Base-by-base conservation (phyloP, 2,113 vertebrate genomes). In the Otus sunia region DNA sequence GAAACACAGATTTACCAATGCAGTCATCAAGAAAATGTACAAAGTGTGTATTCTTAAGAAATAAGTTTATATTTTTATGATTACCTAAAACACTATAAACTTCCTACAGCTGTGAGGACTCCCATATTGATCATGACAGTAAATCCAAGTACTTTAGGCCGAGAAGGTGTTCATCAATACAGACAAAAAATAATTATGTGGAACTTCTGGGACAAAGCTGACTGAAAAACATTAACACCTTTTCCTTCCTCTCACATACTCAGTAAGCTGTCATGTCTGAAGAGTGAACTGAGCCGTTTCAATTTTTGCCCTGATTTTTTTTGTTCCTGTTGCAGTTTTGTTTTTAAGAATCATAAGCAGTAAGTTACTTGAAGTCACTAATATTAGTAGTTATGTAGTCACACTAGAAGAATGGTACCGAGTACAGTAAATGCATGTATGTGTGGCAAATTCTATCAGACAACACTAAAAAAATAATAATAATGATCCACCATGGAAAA, bases 401-500 rank as follows among this genome's bases (percentile, higher is more conserved):
- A 83, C 69, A 86, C 53, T 64, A 94, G 84, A 87, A 92, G 86
- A 95, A 85, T 10, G 3, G 9, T 27, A 86, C 23, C 0, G 2
- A 60, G 60, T 78, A 69, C 79, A 96, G 80, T 87, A 82, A 97
- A 91, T 27, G 52, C 89, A 93, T 92, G 92, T 84, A 89, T 73
- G 93, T 90, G 91, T 91, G 63, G 71, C 68, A 94, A 92, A 72
- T 93, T 66, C 74, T 94, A 93, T 82, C 78, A 86, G 83, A 93
- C 86, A 86, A 83, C 79, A 56, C 45, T 75, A 82, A 94, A 62
- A 21, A 56, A 73, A 67, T 21, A 79, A 32, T 60, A 83, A 58
- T 17, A 80, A 92, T 10, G 73, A 95, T 95, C 90, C 86, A 74
- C 93, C 90, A 93, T 34, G 87, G 91, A 96, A 97, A 96, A 95